phyloP scores from a whole-genome alignment of 2,888 invertebrate genomes.

The Uropetala carovei region DNA sequence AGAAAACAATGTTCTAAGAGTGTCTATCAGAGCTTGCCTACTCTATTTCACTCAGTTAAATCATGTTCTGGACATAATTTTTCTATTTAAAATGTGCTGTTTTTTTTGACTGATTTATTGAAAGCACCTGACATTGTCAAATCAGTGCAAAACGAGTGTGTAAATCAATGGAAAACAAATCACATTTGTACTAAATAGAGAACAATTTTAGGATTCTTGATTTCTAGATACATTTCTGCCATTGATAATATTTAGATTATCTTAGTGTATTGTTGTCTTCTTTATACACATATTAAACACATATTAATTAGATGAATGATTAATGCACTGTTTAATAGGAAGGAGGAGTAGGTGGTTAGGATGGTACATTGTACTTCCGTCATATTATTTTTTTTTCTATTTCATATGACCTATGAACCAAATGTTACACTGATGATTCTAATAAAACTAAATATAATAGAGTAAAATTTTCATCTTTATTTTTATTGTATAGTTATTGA shows the following conservation, averaged over 20 bases:
- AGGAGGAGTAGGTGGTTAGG: conserved; percentile 58
- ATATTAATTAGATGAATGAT: conserved; percentile 57
- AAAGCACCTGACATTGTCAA: conserved; percentile 63
- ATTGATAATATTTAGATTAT: conserved; percentile 62
- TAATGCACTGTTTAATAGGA: conserved; percentile 62
- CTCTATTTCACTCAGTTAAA: conserved; percentile 56
- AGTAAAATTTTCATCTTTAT: conserved; percentile 36
- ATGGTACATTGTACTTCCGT: conserved; percentile 63
- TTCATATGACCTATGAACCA: conserved; percentile 64
- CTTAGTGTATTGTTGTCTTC: conserved; percentile 62
- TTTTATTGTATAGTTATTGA: background rate
- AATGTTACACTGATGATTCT: conserved; percentile 64
- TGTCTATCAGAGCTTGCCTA: conserved; percentile 59
- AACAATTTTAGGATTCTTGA: conserved; percentile 55
- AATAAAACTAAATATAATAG: conserved; percentile 63
- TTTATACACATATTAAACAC: conserved; percentile 63
- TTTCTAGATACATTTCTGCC: conserved; percentile 64
- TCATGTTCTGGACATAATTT: conserved; percentile 59
- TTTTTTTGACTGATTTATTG: conserved; percentile 55
- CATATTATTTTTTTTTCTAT: conserved; percentile 63
- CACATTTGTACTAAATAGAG: conserved; percentile 61
- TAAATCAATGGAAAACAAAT: conserved; percentile 58
- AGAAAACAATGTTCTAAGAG: background rate
- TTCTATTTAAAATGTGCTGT: conserved; percentile 61
- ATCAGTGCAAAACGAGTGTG: conserved; percentile 59